Evolutionary conservation across 2,888 invertebrate genomes (phyloP).

Genomic region (Drosophila diplacantha): DNA sequence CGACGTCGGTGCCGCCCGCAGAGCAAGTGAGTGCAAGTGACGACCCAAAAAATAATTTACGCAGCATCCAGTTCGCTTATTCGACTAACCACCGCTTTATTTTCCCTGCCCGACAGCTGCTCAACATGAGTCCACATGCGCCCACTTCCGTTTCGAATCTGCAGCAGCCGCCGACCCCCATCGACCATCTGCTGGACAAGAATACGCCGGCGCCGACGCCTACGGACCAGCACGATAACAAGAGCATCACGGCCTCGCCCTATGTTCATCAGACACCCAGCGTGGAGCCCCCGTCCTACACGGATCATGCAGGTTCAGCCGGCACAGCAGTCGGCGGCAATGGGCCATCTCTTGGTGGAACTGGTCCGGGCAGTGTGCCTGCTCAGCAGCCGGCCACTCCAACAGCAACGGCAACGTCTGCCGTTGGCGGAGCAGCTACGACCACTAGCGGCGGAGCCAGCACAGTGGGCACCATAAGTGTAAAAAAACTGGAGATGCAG

Average conservation of each 20-base stretch:
- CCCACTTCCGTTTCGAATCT: slow-evolving; percentile 78
- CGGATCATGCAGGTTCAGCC: slow-evolving; percentile 53
- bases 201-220: slow-evolving; percentile 78
- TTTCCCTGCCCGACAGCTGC: slow-evolving; percentile 55
- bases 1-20: slow-evolving; percentile 83
- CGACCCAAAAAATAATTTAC: slow-evolving; percentile 17
- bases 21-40: slow-evolving; percentile 75
- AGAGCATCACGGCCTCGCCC: slow-evolving; percentile 77
- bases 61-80: not conserved
- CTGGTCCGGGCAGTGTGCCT: slow-evolving; percentile 66
- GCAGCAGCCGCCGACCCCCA: slow-evolving; percentile 78
- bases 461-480: slow-evolving; percentile 67
- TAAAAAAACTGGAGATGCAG: slow-evolving; percentile 74
- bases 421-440: slow-evolving; percentile 15
- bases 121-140: slow-evolving; percentile 81
- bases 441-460: slow-evolving; percentile 26
- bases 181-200: slow-evolving; percentile 77
- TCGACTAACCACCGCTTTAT: slow-evolving; percentile 8
- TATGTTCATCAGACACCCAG: slow-evolving; percentile 77
- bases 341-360: slow-evolving; percentile 9
- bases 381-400: slow-evolving; percentile 62
- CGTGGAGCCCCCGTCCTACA: slow-evolving; percentile 76
- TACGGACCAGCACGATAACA: slow-evolving; percentile 77
- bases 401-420: slow-evolving; percentile 30
- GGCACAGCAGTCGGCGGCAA: slow-evolving; percentile 19